Evolutionary conservation across 1,140 invertebrate genomes (phyloP), one percentile per base, ranked within the genome.

Genomic region (Bombus fervidus): DNA sequence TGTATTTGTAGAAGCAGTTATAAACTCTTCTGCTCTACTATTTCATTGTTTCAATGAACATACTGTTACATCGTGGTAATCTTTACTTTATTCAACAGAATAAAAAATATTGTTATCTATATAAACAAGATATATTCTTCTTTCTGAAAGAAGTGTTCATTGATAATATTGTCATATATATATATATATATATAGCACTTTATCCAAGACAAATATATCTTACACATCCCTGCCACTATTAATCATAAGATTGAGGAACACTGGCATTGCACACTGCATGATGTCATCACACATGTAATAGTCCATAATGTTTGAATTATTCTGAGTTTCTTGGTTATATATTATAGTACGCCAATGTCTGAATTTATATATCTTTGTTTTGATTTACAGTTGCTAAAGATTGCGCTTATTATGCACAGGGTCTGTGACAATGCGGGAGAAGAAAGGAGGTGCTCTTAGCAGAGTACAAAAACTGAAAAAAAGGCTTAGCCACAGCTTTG

Each of bases 391-490:
- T 85, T 88, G 69, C 74, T 86, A 89, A 86, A 89, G 69, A 86
- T 84, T 88, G 47, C 37, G 28, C 31, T 90, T 83, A 41, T 90
- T 90, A 77, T 80, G 66, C 31, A 79, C 64, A 90, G 94, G 94
- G 71, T 92, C 95, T 94, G 97, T 98, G 94, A 97, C 97, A 92
- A 98, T 98, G 97, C 96, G 98, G 94, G 98, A 98, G 95, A 98
- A 98, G 95, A 98, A 98, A 94, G 97, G 97, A 90, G 98, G 98
- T 92, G 97, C 97, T 87, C 96, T 98, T 93, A 98, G 97, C 94
- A 96, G 97, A 95, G 97, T 98, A 95, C 98, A 98, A 95, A 98
- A 98, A 95, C 96, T 98, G 92, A 98, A 98, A 96, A 98, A 98
- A 96, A 96, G 98, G 93, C 96, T 98, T 92, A 98, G 98, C 92